A percentile compares a stretch with the other conserved stretches of the same genome.
Conservation (phyloP, 1,140 invertebrate genomes). For the Saccostrea echinata region DNA sequence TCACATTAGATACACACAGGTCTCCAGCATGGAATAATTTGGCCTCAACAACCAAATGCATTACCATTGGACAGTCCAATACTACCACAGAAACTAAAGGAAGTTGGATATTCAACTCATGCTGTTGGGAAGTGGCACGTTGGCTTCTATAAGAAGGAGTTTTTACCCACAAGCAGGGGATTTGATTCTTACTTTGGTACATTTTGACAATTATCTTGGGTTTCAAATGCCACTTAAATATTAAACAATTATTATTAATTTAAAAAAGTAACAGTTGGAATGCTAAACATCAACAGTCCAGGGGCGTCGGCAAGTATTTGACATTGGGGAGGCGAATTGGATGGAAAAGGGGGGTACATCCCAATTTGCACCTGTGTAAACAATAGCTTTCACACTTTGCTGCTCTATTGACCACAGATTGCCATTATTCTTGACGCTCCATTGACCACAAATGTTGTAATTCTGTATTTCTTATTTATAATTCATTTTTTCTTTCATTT, state of each 20-base stretch:
- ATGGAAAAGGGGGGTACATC: no score
- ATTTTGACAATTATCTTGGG: not conserved
- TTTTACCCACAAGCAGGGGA: conserved; percentile 72
- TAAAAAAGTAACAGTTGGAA: not conserved
- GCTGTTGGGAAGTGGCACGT: conserved; percentile 78
- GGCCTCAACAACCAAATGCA: conserved; percentile 68
- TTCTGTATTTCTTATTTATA: no score
- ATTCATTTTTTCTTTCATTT: no score
- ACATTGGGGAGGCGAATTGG: no score
- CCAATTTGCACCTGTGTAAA: no score
- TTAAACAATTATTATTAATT: not conserved
- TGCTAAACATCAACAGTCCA: no score
- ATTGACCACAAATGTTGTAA: no score
- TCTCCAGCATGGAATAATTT: conserved; percentile 72
- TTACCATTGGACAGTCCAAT: conserved; percentile 74
- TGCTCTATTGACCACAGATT: no score
- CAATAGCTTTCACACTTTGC: no score
- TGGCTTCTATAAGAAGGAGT: conserved; percentile 75
- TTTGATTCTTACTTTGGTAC: conserved; percentile 75
- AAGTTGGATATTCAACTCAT: conserved; percentile 74
- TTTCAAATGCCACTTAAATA: not conserved
- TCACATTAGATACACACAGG: conserved; percentile 70
- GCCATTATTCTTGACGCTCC: no score
- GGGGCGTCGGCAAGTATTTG: no score
- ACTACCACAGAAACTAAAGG: conserved; percentile 72